phyloP scores from a whole-genome alignment of 2,113 vertebrate genomes.

The Baryphthengus martii region DNA sequence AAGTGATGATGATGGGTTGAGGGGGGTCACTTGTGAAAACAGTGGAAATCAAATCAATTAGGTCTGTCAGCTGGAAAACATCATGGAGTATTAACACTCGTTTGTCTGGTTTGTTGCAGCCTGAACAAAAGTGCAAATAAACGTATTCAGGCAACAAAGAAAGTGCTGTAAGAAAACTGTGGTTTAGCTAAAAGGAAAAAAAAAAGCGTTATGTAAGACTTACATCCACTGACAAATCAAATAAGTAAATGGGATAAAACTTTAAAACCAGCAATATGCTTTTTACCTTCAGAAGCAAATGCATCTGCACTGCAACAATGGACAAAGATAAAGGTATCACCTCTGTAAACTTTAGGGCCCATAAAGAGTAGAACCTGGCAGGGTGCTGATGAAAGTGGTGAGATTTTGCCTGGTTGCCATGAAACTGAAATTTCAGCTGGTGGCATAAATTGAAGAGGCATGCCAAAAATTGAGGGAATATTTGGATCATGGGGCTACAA shows the following conservation, averaged over 20 bases:
- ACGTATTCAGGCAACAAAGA: slow-evolving; percentile 16
- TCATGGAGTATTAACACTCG: slow-evolving; percentile 56
- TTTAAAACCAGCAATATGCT: not conserved
- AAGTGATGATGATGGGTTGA: slow-evolving; percentile 42
- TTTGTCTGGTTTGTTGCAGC: slow-evolving; percentile 53
- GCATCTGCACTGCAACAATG: not conserved
- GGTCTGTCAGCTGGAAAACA: slow-evolving; percentile 67
- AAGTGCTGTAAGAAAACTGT: slow-evolving; percentile 10
- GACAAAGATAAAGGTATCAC: not conserved
- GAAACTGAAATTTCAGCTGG: slow-evolving; percentile 35
- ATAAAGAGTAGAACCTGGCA: not conserved
- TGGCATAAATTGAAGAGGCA: slow-evolving; percentile 21
- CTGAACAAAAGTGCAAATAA: slow-evolving; percentile 16
- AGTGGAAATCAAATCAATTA: slow-evolving; percentile 71
- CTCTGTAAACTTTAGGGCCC: not conserved
- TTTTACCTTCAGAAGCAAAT: not conserved
- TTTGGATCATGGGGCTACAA: slow-evolving; percentile 11
- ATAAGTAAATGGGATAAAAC: not conserved
- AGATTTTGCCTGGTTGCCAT: not conserved
- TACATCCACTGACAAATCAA: not conserved
- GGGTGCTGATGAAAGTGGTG: not conserved
- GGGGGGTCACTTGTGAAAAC: slow-evolving; percentile 65
- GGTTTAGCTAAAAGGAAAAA: not conserved
- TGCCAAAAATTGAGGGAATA: slow-evolving; percentile 28
- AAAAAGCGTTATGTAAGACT: not conserved